Evolutionary conservation across 2,113 vertebrate genomes (phyloP).

Genomic region (Micronisus gabar): DNA sequence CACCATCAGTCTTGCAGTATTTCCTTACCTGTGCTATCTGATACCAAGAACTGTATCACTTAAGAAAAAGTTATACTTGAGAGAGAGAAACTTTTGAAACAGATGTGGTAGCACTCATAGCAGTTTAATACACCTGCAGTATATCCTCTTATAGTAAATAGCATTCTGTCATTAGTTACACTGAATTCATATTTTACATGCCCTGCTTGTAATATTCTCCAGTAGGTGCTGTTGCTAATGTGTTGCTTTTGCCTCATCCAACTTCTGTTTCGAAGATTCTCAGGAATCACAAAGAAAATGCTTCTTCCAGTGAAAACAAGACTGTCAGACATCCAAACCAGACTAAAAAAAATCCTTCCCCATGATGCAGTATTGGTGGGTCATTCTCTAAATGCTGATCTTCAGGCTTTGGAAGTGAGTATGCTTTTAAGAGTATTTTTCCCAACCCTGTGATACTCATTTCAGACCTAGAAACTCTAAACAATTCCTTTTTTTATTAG

Average conservation of each 20-base stretch:
- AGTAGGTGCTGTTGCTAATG: background rate
- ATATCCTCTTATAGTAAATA: background rate
- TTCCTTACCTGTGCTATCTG: background rate
- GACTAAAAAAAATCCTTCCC: conserved; percentile 78
- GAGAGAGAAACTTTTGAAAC: background rate
- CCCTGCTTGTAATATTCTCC: background rate
- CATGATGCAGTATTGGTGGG: conserved; percentile 87
- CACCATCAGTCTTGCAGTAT: background rate
- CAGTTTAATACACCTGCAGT: background rate
- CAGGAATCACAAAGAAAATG: conserved; percentile 83
- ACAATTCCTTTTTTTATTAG: background rate
- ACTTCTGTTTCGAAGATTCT: conserved; percentile 78
- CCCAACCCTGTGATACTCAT: background rate
- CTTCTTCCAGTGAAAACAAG: conserved; percentile 79
- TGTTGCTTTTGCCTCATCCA: background rate
- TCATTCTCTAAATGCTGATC: conserved; percentile 85
- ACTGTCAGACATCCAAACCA: conserved; percentile 79
- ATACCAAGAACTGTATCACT: background rate
- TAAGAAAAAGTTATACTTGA: background rate
- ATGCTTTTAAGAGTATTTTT: background rate
- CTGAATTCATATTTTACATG: background rate
- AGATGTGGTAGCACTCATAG: background rate
- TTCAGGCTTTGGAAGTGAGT: conserved; percentile 83
- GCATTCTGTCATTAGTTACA: background rate
- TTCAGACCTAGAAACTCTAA: background rate